A percentile compares a stretch with the other conserved stretches of the same genome.
Evolutionary conservation across 1,140 invertebrate genomes (phyloP).

Genomic region (Potamilus streckersoni): DNA sequence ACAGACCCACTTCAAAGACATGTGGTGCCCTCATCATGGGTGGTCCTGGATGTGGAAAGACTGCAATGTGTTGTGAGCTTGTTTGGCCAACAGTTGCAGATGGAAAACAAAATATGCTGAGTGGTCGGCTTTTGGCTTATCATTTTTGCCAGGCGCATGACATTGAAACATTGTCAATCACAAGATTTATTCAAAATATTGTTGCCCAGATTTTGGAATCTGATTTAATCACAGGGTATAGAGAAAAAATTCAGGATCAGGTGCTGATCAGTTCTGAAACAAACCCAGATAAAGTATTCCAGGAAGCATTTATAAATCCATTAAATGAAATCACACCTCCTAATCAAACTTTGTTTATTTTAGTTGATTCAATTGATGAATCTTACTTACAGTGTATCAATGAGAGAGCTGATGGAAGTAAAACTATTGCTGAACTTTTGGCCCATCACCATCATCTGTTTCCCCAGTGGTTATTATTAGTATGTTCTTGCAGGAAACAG

Average conservation of each 20-base stretch:
- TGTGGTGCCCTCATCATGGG: constrained; percentile 88
- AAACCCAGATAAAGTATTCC: constrained; percentile 90
- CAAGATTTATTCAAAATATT: constrained; percentile 85
- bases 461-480: constrained; percentile 91
- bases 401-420: constrained; percentile 71
- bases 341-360: constrained; percentile 83
- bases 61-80: constrained; percentile 83
- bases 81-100: constrained; percentile 78
- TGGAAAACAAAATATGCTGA: constrained; percentile 55
- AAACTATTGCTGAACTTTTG: constrained; percentile 82
- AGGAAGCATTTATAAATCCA: constrained; percentile 80
- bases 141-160: constrained; percentile 71
- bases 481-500: constrained; percentile 87
- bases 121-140: constrained; percentile 57
- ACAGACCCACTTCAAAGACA: constrained; percentile 63
- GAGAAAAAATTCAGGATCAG: constrained; percentile 48
- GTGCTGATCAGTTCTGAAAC: constrained; percentile 52
- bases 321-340: constrained; percentile 86
- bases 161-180: constrained; percentile 77
- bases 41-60: constrained; percentile 87
- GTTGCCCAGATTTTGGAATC: constrained; percentile 81
- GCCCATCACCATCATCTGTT: constrained; percentile 92
- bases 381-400: constrained; percentile 64
- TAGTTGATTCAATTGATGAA: constrained; percentile 95
- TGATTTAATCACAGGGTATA: constrained; percentile 75